phyloP scores from a whole-genome alignment of 2,888 invertebrate species.

The Hydroisotoma schaefferi region DNA sequence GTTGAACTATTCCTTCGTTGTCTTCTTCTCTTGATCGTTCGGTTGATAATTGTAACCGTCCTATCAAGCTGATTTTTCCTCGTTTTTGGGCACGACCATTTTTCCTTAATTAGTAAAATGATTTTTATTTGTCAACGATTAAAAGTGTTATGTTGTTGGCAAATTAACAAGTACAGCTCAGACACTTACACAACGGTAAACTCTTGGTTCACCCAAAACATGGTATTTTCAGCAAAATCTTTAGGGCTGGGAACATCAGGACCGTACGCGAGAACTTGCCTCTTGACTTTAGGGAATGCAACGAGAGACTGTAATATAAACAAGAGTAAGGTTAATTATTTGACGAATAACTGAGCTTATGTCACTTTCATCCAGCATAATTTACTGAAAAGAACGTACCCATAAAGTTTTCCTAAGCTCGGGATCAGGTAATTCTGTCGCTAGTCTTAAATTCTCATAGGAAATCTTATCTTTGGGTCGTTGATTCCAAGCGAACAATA shows the following conservation, averaged over 20 bases:
- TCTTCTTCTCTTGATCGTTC: conserved; percentile 95
- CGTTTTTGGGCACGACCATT: conserved; percentile 90
- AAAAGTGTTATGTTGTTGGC: not conserved
- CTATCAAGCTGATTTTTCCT: conserved; percentile 94
- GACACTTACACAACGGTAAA: conserved; percentile 71
- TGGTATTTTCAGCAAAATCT: conserved; percentile 87
- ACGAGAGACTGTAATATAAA: conserved; percentile 78
- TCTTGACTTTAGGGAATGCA: conserved; percentile 91
- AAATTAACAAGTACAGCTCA: conserved; percentile 9
- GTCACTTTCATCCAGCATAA: not conserved
- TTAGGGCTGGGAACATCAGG: conserved; percentile 81
- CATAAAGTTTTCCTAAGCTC: conserved; percentile 91
- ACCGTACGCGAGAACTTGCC: conserved; percentile 80
- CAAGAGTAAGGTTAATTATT: conserved; percentile 23
- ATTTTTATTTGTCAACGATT: not conserved
- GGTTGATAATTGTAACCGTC: conserved; percentile 88
- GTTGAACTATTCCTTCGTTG: conserved; percentile 96
- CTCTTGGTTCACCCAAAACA: conserved; percentile 96
- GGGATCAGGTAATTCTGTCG: conserved; percentile 76
- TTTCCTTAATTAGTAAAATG: conserved; percentile 61
- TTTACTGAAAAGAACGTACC: conserved; percentile 52
- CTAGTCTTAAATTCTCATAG: conserved; percentile 89
- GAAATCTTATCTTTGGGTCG: conserved; percentile 85
- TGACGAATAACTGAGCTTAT: not conserved
- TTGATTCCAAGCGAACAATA: conserved; percentile 98